Percentiles rank a stretch among this genome's conserved stretches.
Evolutionary conservation across 2,797 vertebrate genomes (phyloP).

Genomic region (Sarcoramphus papa): DNA sequence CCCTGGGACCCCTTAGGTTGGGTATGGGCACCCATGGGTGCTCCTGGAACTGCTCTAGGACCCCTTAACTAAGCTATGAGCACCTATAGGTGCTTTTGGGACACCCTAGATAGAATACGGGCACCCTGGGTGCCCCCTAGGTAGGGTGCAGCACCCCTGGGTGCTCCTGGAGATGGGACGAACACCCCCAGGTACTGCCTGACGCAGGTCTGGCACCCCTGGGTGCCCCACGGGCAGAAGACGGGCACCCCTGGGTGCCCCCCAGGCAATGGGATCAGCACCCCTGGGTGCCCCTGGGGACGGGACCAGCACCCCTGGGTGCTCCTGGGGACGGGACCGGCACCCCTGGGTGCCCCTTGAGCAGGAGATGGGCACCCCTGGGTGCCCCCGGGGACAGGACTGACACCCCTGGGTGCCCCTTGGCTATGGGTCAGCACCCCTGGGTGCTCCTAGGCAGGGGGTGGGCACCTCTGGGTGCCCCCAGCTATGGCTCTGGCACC

Average conservation of each 20-base stretch:
- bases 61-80: accelerated
- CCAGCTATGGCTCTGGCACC: not conserved
- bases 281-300: not conserved
- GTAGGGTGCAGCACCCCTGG: not conserved
- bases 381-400: not conserved
- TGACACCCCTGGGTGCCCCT: not conserved
- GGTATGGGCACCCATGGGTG: not conserved
- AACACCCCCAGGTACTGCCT: not conserved
- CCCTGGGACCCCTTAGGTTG: accelerated
- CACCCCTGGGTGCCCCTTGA: not conserved
- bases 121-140: not conserved
- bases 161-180: not conserved
- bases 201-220: not conserved
- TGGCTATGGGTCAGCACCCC: not conserved
- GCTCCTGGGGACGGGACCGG: not conserved
- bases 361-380: not conserved
- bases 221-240: not conserved
- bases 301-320: not conserved
- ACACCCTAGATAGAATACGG: accelerated
- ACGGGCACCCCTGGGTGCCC: not conserved
- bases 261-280: not conserved
- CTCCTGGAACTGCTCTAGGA: not conserved
- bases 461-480: not conserved
- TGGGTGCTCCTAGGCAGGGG: not conserved
- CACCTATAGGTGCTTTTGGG: too few relatives aligned